Percentiles rank a stretch among this genome's conserved stretches.
Evolutionary conservation across 2,797 vertebrate species (phyloP).

Genomic region (Ctenopoma multispine): DNA sequence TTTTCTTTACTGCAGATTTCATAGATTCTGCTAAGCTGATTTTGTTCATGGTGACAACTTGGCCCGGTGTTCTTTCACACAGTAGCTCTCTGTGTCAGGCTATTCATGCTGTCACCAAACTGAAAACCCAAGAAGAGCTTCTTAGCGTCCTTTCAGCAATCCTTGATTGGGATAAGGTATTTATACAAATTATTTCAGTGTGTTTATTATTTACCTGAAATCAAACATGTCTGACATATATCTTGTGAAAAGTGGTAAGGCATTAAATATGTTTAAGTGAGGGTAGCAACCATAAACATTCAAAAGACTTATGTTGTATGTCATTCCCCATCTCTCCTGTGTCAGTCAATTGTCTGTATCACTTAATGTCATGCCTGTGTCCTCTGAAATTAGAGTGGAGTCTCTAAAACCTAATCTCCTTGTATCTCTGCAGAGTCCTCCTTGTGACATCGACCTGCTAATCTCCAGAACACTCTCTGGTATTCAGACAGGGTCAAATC

Average conservation of each 20-base stretch:
- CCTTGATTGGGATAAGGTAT: conserved; percentile 92
- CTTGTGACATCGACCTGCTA: conserved; percentile 85
- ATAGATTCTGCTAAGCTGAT: conserved; percentile 89
- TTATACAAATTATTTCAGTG: not conserved
- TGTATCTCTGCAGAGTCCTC: conserved; percentile 82
- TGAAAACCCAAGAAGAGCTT: conserved; percentile 83
- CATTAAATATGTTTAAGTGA: not conserved
- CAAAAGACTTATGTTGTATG: not conserved
- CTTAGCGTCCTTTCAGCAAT: conserved; percentile 85
- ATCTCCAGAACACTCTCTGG: conserved; percentile 87
- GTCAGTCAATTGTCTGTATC: conserved; percentile 1
- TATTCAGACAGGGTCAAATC: conserved; percentile 83
- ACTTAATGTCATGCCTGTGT: not conserved
- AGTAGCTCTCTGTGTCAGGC: conserved; percentile 87
- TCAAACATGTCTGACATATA: not conserved
- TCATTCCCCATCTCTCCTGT: not conserved
- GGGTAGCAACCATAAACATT: too few species aligned
- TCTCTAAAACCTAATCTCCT: conserved; percentile 31
- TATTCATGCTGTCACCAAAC: conserved; percentile 88
- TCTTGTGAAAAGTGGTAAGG: not conserved
- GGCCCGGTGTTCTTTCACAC: conserved; percentile 88
- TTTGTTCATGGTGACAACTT: conserved; percentile 91
- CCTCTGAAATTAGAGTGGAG: not conserved
- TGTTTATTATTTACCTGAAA: not conserved
- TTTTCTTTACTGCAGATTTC: conserved; percentile 83